Base-by-base conservation (phyloP, 2,888 invertebrate species). In the Unio delphinus region DNA sequence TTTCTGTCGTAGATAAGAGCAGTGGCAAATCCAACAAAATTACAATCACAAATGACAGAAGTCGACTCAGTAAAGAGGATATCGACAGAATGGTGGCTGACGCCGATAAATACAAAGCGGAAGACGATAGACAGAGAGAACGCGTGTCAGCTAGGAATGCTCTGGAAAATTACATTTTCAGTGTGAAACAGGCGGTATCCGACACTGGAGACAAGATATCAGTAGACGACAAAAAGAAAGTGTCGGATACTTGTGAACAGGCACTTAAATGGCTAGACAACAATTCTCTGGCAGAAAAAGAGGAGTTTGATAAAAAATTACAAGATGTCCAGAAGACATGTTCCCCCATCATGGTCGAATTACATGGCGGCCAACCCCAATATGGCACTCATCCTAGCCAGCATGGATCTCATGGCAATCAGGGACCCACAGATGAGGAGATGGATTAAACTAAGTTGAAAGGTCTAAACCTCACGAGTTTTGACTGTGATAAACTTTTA, bases 31-130 rank as follows among this genome's bases (percentile, higher is more conserved):
- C 93, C 0, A 95, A 95, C 86, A 93, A 94, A 83, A 95, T 96
- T 76, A 95, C 95, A 55, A 96, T 96, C 70, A 94, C 94, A 5
- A 96, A 96, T 84, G 96, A 96, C 86, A 95, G 95, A 85, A 95
- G 95, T 0, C 93, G 96, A 6, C 91, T 96, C 17, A 94, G 93
- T 71, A 95, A 95, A 88, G 94, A 93, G n/a, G 96, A 96, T 68
- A 96, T 96, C 68, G 96, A 96, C 82, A 93, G 94, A 77, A 96
- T 88, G 89, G 82, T 88, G 58, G 72, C n/a, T n/a, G n/a, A 88
- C 3, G 88, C 87, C 0, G 86, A 88, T 66, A 80, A 80, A 70
- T 89, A 85, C 80, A 81, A 79, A 69, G 84, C 82, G 3, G 89
- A 87, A 61, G 89, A 89, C 68, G 84, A 87, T 26, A 86, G 80